Base-by-base conservation (phyloP, 2,888 invertebrate genomes). In the Sussaba pulchella region DNA sequence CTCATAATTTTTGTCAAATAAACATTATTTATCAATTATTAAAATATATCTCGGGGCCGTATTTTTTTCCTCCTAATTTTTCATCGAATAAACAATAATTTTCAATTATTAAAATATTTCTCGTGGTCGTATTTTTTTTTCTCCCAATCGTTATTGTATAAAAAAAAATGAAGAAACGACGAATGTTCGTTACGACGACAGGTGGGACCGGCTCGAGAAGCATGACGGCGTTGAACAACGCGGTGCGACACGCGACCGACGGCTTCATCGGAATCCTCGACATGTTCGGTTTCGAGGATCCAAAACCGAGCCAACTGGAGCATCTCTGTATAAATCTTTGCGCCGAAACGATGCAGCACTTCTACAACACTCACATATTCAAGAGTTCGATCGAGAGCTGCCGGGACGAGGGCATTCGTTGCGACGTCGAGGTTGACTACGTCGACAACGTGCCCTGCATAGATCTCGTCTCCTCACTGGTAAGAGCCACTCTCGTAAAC, bases 331-430 rank as follows among this genome's bases (percentile, higher is more conserved):
- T 98, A 88, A 99, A 99, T 93, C 93, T 99, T 81, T 98, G 98
- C 93, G 98, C 98, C 0, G 99, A 99, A 93, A 98, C 98, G 39
- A 98, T 99, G 97, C 98, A 99, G 92, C 98, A 98, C 92, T 98
- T 98, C 92, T 99, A 98, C 94, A 99, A 98, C 93, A 98, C 98
- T 70, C 98, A 98, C 93, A 98, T 98, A 87, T 98, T 99, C 93
- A 98, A 98, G 92, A 97, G 97, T 21, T 96, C 97, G 85, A 96
- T 97, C 83, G 98, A 98, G 93, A 97, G 98, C 70, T 98, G 98
- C 89, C 94, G 97, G 82, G 98, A 98, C 92, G 98, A 98, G 93
- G 98, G 98, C 66, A 98, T 98, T 86, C 94, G 95, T 70, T 96
- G 96, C 91, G 97, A 98, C 89, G 96, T 97, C 26, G 97, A 98